A percentile compares a stretch with the other conserved stretches of the same genome.
Conservation (phyloP, 2,113 vertebrate species). For the Tetraodon nigroviridis region DNA sequence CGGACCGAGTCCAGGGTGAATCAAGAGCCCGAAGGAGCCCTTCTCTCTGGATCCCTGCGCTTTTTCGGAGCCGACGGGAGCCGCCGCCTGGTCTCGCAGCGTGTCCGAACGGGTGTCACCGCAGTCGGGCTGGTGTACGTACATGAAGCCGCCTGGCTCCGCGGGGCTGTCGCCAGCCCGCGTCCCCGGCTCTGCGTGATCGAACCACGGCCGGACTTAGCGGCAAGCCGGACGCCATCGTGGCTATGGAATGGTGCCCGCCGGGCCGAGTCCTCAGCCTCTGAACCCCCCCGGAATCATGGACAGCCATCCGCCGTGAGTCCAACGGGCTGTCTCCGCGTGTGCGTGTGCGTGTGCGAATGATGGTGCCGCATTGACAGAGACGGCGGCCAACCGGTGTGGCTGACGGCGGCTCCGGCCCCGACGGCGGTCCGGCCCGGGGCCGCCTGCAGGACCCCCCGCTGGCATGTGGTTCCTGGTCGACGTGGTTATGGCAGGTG, state of each 20-base stretch:
- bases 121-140: conserved; percentile 45
- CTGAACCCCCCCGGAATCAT: conserved; percentile 78
- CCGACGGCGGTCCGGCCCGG: conserved; percentile 9
- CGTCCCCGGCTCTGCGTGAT: conserved; percentile 43
- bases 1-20: background rate
- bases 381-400: conserved; percentile 53
- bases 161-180: conserved; percentile 49
- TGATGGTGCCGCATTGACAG: conserved; percentile 68
- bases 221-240: conserved; percentile 36
- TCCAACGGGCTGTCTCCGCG: conserved; percentile 21
- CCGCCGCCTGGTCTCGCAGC: conserved; percentile 48
- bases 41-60: conserved; percentile 12
- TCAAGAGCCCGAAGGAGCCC: background rate
- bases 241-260: conserved; percentile 86
- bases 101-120: conserved; percentile 51
- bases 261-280: conserved; percentile 75
- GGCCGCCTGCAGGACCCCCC: conserved; percentile 2
- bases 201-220: conserved; percentile 47
- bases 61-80: conserved; percentile 26
- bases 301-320: conserved; percentile 84
- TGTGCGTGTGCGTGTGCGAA: conserved; percentile 38
- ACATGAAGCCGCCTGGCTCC: conserved; percentile 31
- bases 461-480: conserved; percentile 5
- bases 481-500: conserved; percentile 16
- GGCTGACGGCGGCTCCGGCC: conserved; percentile 23